Base-by-base conservation (phyloP, 2,888 invertebrate species). In the Hyalella azteca region DNA sequence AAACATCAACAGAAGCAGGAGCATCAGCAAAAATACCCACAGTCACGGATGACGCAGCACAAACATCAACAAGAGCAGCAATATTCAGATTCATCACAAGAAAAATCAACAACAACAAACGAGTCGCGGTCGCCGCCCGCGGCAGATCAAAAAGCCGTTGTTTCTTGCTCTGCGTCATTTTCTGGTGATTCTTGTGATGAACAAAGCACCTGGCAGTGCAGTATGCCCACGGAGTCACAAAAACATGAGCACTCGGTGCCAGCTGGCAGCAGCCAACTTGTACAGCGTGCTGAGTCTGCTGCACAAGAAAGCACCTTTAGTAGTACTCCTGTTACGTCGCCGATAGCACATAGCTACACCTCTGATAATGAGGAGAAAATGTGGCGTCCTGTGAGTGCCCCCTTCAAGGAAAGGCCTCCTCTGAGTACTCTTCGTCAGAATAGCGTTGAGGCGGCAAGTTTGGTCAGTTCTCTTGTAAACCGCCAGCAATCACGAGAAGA, bases 401-500 rank as follows among this genome's bases (percentile, higher is more conserved):
- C 39, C 19, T 60, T 29, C 66, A 66, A 36, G 32, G 76, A 45
- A 1, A 29, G 80, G 26, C 78, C 77, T 32, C 36, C 54, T 5
- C 32, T 76, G 19, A 50, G 48, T 2, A 32, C 22, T 36, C 49
- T 45, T 49, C 75, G 79, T 11, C 79, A 82, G 50, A 45, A 49
- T 45, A 82, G 81, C 49, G 66, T 82, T 15, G 81, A 82, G 45
- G 78, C 80, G 7, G 81, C 79, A 26, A 78, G 79, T 3, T 36
- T 78, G 26, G 78, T 81, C 13, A 75, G 78, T 13, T 76, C 81
- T 22, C 79, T 78, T 11, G 50, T 82, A 26, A 60, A 76, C 49
- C 76, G 78, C 9, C 81, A 80, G 39, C 79, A 81, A 73, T 78
- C 80, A 26, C 78, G 82, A n/a, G 80, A 82, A 75, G 82, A 82